Base-by-base conservation (phyloP, 2,113 vertebrate species). In the Reinhardtius hippoglossoides region DNA sequence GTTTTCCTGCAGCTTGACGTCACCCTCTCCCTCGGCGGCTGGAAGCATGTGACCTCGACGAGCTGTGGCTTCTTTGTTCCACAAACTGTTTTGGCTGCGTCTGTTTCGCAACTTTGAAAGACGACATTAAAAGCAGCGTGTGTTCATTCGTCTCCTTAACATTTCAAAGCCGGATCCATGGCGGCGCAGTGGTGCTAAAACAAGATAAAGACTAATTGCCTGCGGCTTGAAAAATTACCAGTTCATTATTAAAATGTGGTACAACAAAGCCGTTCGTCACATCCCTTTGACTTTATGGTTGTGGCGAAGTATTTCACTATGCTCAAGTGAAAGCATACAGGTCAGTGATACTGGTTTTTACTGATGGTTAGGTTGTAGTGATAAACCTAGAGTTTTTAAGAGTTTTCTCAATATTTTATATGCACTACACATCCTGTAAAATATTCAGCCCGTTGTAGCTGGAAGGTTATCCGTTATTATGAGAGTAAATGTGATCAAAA, bases 51-150 rank as follows among this genome's bases (percentile, higher is more conserved):
- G 73, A 71, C 73, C 76, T 74, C 75, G 42, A 52, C 56, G 31
- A 74, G 63, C 27, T 44, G 72, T 68, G 6, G 10, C 16, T 55
- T 59, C 10, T 68, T 72, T 79, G 61, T 76, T 35, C 57, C 58
- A 73, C 46, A 63, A 60, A 74, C 26, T 55, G 23, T 42, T 80
- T 44, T 69, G 59, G 15, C 13, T 64, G 21, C 61, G 21, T 77
- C 37, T 77, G 44, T 23, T n/a, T n/a, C 42, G 37, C 16, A 71
- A 27, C 13, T 78, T 50, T 71, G 56, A 71, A 61, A 66, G 23
- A 37, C 15, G 70, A 48, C 55, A 60, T 31, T 56, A 21, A 10
- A n/a, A 65, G n/a, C 12, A 23, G n/a, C 0, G 16, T 4, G 23
- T 52, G 26, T 67, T 71, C 20, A 35, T 50, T 60, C 21, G 9